Base-by-base conservation (phyloP, 2,888 invertebrate genomes). In the Flexamia atlantica region DNA sequence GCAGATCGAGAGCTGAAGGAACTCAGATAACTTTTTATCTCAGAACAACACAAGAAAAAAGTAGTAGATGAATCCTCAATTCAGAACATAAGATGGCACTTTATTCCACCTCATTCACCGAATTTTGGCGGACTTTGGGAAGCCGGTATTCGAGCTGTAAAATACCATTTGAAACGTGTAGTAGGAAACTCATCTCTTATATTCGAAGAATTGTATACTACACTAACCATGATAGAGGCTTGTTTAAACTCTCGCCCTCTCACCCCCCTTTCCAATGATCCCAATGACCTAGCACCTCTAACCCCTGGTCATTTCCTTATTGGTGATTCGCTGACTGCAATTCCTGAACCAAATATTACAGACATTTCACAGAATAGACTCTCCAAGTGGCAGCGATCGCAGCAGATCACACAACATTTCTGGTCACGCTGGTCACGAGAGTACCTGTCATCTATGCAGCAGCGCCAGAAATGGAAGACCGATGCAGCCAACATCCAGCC, bases 41-140 rank as follows among this genome's bases (percentile, higher is more conserved):
- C 12, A 30, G 10, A 80, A 30, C 53, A 80, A 57, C 32, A 57
- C 14, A 5, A 80, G n/a, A 20, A 53, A 9, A 17, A 28, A 53
- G 80, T 80, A 7, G n/a, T 17, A 5, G 53, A 80, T 53, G 17
- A 25, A 30, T 28, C 25, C 3, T 57, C 80, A 32, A 12, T 20
- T n/a, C 83, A 87, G 5, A 84, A 85, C 0, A 87, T 88, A 10
- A 68, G 84, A 2, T 90, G 89, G 89, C 86, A 89, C 42, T 90
- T 89, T 76, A 88, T 87, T 23, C 89, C 89, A 4, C 88, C 89
- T 2, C 83, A 84, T 30, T 87, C 88, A 4, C 88, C 89, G 0
- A 88, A 90, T 81, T 88, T 88, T 64, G 89, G 89, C 1, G 89
- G 89, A 0, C 79, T 89, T 3, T 90, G 89, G 88, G 89, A 90